Evolutionary conservation across 2,797 vertebrate genomes (phyloP).

Genomic region (Phrynocephalus guinanensis): DNA sequence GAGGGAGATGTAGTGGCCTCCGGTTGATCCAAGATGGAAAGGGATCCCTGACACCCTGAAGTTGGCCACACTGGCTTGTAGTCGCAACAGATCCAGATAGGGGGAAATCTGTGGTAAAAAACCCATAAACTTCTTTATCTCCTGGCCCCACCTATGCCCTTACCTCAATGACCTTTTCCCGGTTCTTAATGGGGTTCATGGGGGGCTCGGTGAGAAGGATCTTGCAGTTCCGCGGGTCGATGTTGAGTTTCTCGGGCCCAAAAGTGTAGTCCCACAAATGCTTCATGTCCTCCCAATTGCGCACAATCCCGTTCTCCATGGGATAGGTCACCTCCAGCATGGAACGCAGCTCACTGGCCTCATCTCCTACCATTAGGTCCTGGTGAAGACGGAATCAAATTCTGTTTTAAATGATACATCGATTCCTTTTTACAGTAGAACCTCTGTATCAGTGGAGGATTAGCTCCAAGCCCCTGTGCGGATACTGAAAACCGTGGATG

Average conservation of each 20-base stretch:
- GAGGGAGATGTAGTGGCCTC: not conserved
- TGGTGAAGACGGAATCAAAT: slow-evolving; percentile 43
- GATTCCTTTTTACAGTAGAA: too few species aligned
- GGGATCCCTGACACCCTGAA: too few species aligned
- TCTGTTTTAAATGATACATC: not conserved
- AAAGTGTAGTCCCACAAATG: slow-evolving; percentile 88
- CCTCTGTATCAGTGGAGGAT: too few species aligned
- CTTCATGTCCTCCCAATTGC: slow-evolving; percentile 86
- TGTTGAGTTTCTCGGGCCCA: slow-evolving; percentile 77
- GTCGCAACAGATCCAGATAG: not conserved
- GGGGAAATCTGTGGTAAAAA: not conserved
- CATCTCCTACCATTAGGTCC: slow-evolving; percentile 88
- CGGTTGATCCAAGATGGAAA: too few species aligned
- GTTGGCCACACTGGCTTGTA: not conserved
- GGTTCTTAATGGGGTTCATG: slow-evolving; percentile 85
- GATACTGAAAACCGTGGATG: too few species aligned
- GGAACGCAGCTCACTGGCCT: slow-evolving; percentile 85
- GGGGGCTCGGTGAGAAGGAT: slow-evolving; percentile 85
- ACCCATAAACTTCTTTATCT: not conserved
- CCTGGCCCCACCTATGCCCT: not conserved
- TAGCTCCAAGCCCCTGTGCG: too few species aligned
- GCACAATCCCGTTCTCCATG: slow-evolving; percentile 88
- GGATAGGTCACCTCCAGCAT: slow-evolving; percentile 86
- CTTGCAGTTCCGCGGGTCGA: slow-evolving; percentile 81
- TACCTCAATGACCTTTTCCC: slow-evolving; percentile 85